Percentiles rank a stretch among this genome's conserved stretches.
phyloP scores from a whole-genome alignment of 2,888 invertebrate species.

The Luperina testacea region DNA sequence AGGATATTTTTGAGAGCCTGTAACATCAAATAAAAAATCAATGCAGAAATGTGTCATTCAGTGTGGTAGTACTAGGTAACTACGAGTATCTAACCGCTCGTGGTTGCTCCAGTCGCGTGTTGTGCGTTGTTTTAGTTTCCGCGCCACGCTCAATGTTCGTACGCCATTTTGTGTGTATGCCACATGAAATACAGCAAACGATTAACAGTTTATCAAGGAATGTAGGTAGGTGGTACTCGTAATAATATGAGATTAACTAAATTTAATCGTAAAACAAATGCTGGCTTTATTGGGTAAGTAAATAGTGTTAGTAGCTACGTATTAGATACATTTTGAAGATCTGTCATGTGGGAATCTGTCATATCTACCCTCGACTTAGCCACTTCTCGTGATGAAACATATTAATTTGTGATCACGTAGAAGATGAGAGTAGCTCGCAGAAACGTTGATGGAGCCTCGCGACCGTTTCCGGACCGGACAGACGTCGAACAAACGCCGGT shows the following conservation, averaged over 20 bases:
- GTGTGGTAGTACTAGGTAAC: not conserved
- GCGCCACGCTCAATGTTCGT: not conserved
- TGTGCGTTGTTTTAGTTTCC: not conserved
- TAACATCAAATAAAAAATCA: not conserved
- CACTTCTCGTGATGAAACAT: not conserved
- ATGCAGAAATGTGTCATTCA: not conserved
- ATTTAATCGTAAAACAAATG: not conserved
- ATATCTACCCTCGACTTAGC: not conserved
- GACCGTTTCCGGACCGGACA: not conserved
- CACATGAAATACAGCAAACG: not conserved
- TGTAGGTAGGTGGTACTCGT: not conserved
- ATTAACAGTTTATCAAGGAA: not conserved
- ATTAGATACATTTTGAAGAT: not conserved
- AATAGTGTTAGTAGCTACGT: not conserved
- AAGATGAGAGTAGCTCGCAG: not conserved
- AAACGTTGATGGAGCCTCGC: not conserved
- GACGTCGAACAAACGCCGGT: not conserved
- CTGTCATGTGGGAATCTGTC: not conserved
- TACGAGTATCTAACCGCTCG: not conserved
- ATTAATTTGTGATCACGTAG: not conserved
- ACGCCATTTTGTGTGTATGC: not conserved
- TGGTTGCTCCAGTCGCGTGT: not conserved
- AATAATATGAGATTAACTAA: not conserved
- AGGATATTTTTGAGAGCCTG: not conserved
- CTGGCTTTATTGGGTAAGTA: not conserved